These are phyloP conservation scores for Bombus sylvicola DNA, from an alignment of 1,140 invertebrate species.

Conservation along the genomic window DNA sequence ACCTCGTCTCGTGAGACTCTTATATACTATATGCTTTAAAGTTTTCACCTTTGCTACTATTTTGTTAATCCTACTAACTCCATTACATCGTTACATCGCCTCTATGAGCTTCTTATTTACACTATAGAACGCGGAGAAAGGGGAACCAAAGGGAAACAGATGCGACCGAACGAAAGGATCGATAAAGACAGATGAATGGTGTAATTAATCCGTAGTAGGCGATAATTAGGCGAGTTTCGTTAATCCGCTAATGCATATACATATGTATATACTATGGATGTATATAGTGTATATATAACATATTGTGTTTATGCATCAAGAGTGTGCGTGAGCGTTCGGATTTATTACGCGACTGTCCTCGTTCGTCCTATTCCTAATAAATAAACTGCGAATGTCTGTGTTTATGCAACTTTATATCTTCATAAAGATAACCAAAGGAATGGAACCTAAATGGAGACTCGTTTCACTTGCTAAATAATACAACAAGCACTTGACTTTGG, in stretches of 20 bases:
- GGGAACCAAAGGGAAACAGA: slow-evolving; percentile 30
- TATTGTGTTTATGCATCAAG: slow-evolving; percentile 41
- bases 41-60: slow-evolving; percentile 49
- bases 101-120: slow-evolving; percentile 49
- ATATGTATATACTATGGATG: slow-evolving; percentile 18
- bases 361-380: slow-evolving; percentile 2
- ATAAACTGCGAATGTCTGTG: neutral
- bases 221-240: slow-evolving; percentile 11
- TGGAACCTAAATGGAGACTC: neutral
- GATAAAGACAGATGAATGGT: neutral
- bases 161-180: neutral
- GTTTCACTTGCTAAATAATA: neutral
- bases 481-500: neutral
- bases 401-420: neutral
- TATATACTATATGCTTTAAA: slow-evolving; percentile 53
- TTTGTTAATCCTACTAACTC: slow-evolving; percentile 25
- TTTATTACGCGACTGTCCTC: slow-evolving; percentile 32
- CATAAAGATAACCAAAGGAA: neutral
- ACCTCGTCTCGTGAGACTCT: slow-evolving; percentile 51
- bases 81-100: slow-evolving; percentile 50
- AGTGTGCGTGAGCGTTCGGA: slow-evolving; percentile 48
- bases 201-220: neutral
- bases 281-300: slow-evolving; percentile 27
- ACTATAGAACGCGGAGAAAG: slow-evolving; percentile 10
- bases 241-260: slow-evolving; percentile 34